Evolutionary conservation across 1,140 invertebrate species (phyloP), one percentile per base, ranked within the genome.

Genomic region (Gryon sp.): DNA sequence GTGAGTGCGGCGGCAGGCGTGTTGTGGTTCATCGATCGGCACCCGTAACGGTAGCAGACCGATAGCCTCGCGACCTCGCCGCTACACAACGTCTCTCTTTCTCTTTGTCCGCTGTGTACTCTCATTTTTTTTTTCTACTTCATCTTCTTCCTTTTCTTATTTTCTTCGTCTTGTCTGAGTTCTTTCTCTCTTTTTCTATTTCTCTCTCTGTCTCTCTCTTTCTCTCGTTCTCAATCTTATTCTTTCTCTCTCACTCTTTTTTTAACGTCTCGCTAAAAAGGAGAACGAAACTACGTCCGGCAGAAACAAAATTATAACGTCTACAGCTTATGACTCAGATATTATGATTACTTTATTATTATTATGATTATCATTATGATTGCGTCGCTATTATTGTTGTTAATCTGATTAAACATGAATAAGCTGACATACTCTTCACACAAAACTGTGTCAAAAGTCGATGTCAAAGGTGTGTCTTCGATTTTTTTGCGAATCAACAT

Each of bases 11-110:
- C 66, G 28, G 26, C 66, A 28, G 7, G 28, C 41, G 18, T 63
- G 69, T 73, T 73, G 69, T 63, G 57, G 69, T 73, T 73, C 69
- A 73, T 73, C 69, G 69, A 73, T 73, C 69, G n/a, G 69, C 59
- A 63, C 32, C 59, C 69, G 59, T 73, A 73, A 73, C 69, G 69
- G 69, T 73, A 73, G 69, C 69, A 15, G 69, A 73, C 69, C 69
- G 69, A 73, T 73, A 72, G 68, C 68, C 57, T 57, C 50, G 41
- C 57, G 57, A 72, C 68, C 68, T 72, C 57, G 48, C 12, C 57
- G 48, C 12, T 32, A 46, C 22, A 36, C 14, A 50, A 20, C 19
- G 11, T 45, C 38, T 32, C 24, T 53, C 48, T 22, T 28, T 36
- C 22, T 68, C 43, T 41, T 68, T 68, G 20, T 57, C 41, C 40